Evolutionary conservation across 2,113 vertebrate species (phyloP), one percentile per base, ranked within the genome.

Genomic region (Junco hyemalis): DNA sequence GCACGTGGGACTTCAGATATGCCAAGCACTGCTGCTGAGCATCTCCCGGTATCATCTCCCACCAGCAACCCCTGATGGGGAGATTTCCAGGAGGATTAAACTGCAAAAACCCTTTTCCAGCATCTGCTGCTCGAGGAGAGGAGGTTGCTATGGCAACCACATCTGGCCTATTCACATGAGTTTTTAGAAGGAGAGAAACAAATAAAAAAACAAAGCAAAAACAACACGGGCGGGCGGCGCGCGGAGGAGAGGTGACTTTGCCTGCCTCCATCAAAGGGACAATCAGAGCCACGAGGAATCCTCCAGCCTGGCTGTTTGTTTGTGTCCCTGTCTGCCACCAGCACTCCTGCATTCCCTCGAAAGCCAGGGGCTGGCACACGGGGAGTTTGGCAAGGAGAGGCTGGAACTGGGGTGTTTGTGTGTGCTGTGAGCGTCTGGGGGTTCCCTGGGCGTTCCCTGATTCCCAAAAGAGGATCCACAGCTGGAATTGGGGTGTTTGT

Each of bases 61-160:
- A 91, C 81, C 77, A 71, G 90, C 84, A 74, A 78, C 73, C 89
- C 78, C 89, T 93, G 42, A 87, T 65, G 70, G 8, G 44, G 95
- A 97, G 96, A 87, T 97, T 95, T 96, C 94, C 93, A 71, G 89
- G 88, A 95, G 97, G 88, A 96, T 97, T 94, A 92, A 91, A 88
- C 92, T 26, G 77, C 84, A 96, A 97, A 93, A 93, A 73, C 18
- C 36, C 93, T 97, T 95, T 93, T 63, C 78, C 85, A 78, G 97
- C 93, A 77, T 86, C 83, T 88, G 93, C 78, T 74, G 82, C 85
- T 33, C 10, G 44, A 76, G 61, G 88, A 94, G 93, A 71, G 92
- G 11, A 5, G 40, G 98, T 98, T 97, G 93, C 97, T 47, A 95
- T 97, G 97, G 97, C 94, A 97, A 98, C 97, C 8, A 61, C 97